Percentiles rank a stretch among this genome's conserved stretches.
Conservation (phyloP, 1,140 invertebrate genomes). For the Calliopsis andreniformis region DNA sequence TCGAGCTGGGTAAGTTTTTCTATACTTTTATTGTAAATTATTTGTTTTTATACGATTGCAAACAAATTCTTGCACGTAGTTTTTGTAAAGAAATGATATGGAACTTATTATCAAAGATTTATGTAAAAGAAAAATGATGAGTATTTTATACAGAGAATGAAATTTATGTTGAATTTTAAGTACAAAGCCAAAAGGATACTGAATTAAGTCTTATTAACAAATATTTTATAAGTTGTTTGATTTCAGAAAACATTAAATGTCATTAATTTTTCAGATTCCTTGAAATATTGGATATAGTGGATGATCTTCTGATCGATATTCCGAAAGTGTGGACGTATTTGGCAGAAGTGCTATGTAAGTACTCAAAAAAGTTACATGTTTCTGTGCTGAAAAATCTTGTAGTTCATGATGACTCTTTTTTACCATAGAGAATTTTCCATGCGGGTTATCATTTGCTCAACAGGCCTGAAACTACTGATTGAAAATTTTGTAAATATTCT, state of each 20-base stretch:
- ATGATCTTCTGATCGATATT: slow-evolving; percentile 88
- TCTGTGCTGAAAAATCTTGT: slow-evolving; percentile 12
- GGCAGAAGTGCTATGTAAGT: slow-evolving; percentile 85
- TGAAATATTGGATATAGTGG: slow-evolving; percentile 82
- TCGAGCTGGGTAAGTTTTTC: slow-evolving; percentile 55
- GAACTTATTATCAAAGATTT: neutral
- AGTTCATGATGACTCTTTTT: slow-evolving; percentile 71
- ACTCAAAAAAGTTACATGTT: slow-evolving; percentile 22
- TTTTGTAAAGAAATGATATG: too few relatives aligned
- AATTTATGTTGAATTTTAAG: slow-evolving; percentile 45
- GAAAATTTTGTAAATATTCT: neutral
- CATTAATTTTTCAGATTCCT: slow-evolving; percentile 74
- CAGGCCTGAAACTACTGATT: slow-evolving; percentile 73
- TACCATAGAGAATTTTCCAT: slow-evolving; percentile 69
- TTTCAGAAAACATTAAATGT: slow-evolving; percentile 35
- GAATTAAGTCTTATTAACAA: slow-evolving; percentile 43
- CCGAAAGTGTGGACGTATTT: slow-evolving; percentile 88
- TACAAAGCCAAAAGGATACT: slow-evolving; percentile 74
- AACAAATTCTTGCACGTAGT: neutral
- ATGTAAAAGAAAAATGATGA: slow-evolving; percentile 59
- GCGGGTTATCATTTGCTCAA: slow-evolving; percentile 78
- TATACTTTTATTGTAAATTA: neutral
- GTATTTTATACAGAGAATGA: slow-evolving; percentile 46
- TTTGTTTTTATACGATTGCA: neutral
- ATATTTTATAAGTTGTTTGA: neutral